Percentiles rank a stretch among this genome's conserved stretches.
These are phyloP conservation scores for Cliona cf. orientalis DNA, from an alignment of 37 sponge, comb jelly and placozoan species.

Conservation along the genomic window DNA sequence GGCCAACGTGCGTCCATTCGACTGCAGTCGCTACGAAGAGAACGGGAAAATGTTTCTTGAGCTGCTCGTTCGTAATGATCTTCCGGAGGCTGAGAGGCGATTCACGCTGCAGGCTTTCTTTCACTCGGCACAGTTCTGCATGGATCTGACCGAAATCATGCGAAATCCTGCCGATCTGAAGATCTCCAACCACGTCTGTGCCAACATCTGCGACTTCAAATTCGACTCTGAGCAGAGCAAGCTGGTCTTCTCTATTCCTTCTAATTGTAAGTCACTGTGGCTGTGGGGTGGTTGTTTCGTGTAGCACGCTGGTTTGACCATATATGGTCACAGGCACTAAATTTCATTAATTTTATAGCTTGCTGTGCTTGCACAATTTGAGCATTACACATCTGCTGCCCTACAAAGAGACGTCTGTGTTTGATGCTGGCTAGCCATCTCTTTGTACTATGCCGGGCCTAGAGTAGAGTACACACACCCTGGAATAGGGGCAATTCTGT, in stretches of 20 bases:
- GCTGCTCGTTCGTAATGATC: neutral
- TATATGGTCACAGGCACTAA: too few relatives aligned
- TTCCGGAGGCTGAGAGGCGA: neutral
- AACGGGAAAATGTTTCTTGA: neutral
- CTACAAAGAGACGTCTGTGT: too few relatives aligned
- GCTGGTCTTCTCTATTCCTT: conserved; percentile 2
- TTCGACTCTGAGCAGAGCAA: neutral
- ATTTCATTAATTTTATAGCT: too few relatives aligned
- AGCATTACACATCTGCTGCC: too few relatives aligned
- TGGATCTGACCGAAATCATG: neutral
- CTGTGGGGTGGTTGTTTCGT: neutral
- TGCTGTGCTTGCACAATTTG: too few relatives aligned
- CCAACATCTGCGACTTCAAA: conserved; percentile 12
- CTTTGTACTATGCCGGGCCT: too few relatives aligned
- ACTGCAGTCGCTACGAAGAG: neutral
- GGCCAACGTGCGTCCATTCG: neutral
- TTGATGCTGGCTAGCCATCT: too few relatives aligned
- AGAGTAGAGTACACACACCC: too few relatives aligned
- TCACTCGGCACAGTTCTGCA: neutral
- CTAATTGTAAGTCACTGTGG: conserved; percentile 6
- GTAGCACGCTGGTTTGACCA: neutral
- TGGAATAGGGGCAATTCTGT: too few relatives aligned
- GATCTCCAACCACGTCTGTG: conserved; percentile 14
- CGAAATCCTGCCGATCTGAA: neutral
- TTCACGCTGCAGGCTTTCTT: neutral